These are phyloP conservation scores for Sprattus sprattus DNA, from an alignment of 2,113 vertebrate species.

Conservation along the genomic window DNA sequence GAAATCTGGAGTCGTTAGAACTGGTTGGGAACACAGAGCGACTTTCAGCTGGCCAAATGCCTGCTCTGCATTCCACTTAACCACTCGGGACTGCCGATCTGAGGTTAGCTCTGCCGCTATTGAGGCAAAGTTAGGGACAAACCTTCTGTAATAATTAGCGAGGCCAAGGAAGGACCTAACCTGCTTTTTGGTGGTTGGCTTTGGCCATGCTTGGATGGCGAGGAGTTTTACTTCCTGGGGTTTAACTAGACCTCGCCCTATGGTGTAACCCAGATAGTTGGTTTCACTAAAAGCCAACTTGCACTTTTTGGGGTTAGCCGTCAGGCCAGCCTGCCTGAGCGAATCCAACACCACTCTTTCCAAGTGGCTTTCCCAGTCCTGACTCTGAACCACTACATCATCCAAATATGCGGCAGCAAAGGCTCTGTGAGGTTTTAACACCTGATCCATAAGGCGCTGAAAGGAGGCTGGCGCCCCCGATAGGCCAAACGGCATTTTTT, in stretches of 20 bases:
- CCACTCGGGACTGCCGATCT: neutral
- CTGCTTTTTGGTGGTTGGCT: neutral
- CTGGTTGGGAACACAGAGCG: neutral
- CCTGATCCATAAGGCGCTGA: neutral
- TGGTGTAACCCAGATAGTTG: neutral
- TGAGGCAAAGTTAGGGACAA: neutral
- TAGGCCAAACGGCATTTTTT: neutral
- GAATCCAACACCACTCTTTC: too few relatives aligned
- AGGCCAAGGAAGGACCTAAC: too few relatives aligned
- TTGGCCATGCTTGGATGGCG: neutral
- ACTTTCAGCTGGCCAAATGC: neutral
- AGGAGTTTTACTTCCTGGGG: neutral
- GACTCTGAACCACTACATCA: neutral
- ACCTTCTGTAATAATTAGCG: neutral
- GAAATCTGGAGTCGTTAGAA: neutral
- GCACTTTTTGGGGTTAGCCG: too few relatives aligned
- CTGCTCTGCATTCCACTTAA: neutral
- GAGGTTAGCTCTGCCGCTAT: neutral
- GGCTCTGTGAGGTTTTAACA: neutral
- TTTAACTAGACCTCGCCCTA: neutral
- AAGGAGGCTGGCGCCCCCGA: too few relatives aligned
- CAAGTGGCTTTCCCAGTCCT: too few relatives aligned
- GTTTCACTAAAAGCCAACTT: too few relatives aligned
- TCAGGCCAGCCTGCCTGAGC: too few relatives aligned
- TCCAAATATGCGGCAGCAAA: neutral